A percentile compares a stretch with the other conserved stretches of the same genome.
phyloP scores from a whole-genome alignment of 2,113 vertebrate species.

The Rhynchomys soricoides region DNA sequence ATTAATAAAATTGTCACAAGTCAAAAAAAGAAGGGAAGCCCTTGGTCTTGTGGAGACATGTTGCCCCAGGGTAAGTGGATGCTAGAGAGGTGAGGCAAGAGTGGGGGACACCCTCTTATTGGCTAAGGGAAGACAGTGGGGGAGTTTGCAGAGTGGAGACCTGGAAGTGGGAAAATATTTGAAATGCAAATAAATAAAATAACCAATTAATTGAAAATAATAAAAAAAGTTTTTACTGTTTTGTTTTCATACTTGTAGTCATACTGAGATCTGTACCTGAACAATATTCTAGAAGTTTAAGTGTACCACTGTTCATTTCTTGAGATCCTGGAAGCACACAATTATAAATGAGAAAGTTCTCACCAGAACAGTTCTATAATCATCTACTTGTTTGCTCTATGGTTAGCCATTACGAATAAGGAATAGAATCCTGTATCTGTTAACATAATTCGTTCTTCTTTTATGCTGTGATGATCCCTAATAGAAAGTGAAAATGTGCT shows the following conservation, averaged over 20 bases:
- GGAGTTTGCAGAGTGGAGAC: too few relatives aligned
- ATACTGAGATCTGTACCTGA: constrained; percentile 63
- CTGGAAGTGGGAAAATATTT: too few relatives aligned
- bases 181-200: too few relatives aligned
- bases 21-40: too few relatives aligned
- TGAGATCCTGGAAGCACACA: not conserved
- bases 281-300: constrained; percentile 37
- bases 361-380: constrained; percentile 49
- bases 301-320: constrained; percentile 1
- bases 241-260: constrained; percentile 63
- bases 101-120: too few relatives aligned
- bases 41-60: too few relatives aligned
- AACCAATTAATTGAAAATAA: too few relatives aligned
- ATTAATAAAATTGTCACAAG: not conserved
- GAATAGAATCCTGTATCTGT: constrained; percentile 55
- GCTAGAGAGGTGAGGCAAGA: too few relatives aligned
- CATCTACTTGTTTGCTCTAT: constrained; percentile 39
- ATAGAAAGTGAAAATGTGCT: constrained; percentile 64
- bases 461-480: constrained; percentile 61
- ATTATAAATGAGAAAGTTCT: constrained; percentile 61
- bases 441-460: constrained; percentile 27
- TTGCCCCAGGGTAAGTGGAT: too few relatives aligned
- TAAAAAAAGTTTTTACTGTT: not conserved
- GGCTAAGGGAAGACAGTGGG: too few relatives aligned
- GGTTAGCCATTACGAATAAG: constrained; percentile 37